Percentiles rank a stretch among this genome's conserved stretches.
These are phyloP conservation scores for Olivierus martensii DNA, from an alignment of 1,140 invertebrate species.

Conservation along the genomic window DNA sequence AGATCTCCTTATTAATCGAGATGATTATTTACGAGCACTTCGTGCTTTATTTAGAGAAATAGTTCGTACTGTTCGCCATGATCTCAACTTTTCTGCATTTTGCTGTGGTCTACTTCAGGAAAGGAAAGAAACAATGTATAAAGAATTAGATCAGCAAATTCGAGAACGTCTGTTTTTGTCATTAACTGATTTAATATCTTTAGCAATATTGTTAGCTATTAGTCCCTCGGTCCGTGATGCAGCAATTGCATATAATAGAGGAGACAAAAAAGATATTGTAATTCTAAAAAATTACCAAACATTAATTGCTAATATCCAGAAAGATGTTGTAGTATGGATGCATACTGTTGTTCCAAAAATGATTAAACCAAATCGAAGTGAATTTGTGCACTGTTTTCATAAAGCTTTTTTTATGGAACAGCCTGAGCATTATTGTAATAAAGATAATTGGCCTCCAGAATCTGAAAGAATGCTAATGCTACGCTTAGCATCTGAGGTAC, in stretches of 20 bases:
- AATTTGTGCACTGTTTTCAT: slow-evolving; percentile 61
- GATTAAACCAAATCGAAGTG: slow-evolving; percentile 52
- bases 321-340: slow-evolving; percentile 70
- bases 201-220: slow-evolving; percentile 68
- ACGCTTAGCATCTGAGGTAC: slow-evolving; percentile 70
- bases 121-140: slow-evolving; percentile 31
- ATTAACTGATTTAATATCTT: slow-evolving; percentile 66
- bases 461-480: slow-evolving; percentile 59
- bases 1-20: slow-evolving; percentile 71
- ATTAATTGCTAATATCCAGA: slow-evolving; percentile 59
- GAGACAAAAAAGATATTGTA: slow-evolving; percentile 44
- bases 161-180: slow-evolving; percentile 67
- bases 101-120: slow-evolving; percentile 52
- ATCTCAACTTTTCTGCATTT: slow-evolving; percentile 55
- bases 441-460: slow-evolving; percentile 90
- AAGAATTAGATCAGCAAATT: slow-evolving; percentile 26
- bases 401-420: slow-evolving; percentile 77
- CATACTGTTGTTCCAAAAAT: slow-evolving; percentile 58
- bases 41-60: slow-evolving; percentile 73
- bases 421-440: slow-evolving; percentile 71
- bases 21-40: slow-evolving; percentile 77
- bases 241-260: slow-evolving; percentile 37
- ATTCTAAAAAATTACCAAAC: slow-evolving; percentile 47
- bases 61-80: slow-evolving; percentile 63
- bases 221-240: slow-evolving; percentile 61